phyloP scores from a whole-genome alignment of 2,113 vertebrate genomes.

The Brienomyrus longianalis region DNA sequence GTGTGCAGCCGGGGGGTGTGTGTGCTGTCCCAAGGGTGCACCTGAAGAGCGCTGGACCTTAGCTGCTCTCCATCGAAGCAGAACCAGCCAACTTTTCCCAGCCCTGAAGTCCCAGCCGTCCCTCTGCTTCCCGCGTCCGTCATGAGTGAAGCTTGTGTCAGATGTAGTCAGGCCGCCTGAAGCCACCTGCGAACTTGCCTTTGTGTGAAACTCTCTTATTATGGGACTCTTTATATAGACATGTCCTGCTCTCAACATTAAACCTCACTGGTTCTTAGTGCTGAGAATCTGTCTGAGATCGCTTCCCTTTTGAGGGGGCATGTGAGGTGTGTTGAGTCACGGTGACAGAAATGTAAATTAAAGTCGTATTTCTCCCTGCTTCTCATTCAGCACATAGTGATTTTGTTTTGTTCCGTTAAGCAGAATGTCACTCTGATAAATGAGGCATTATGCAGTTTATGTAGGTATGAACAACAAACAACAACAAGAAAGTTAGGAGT shows the following conservation, averaged over 20 bases:
- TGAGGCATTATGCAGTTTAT: neutral
- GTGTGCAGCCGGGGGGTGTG: neutral
- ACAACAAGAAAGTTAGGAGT: neutral
- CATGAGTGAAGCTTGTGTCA: neutral
- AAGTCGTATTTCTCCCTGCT: neutral
- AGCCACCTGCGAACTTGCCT: neutral
- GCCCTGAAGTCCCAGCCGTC: neutral
- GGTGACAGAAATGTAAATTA: neutral
- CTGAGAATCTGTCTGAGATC: neutral
- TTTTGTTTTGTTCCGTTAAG: constrained; percentile 3
- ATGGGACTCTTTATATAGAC: neutral
- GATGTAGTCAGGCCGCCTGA: neutral
- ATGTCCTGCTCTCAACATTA: neutral
- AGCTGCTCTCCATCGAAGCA: neutral
- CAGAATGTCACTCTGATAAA: constrained; percentile 10
- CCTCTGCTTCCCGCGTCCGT: neutral
- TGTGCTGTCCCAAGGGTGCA: neutral
- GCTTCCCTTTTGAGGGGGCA: neutral
- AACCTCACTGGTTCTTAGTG: neutral
- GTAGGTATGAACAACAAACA: neutral
- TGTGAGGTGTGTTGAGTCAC: neutral
- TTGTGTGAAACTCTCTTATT: neutral
- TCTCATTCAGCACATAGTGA: neutral
- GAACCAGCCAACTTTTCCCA: neutral
- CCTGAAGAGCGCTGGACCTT: neutral